Conservation (phyloP, 2,888 invertebrate species). For the Thymelicus acteon region DNA sequence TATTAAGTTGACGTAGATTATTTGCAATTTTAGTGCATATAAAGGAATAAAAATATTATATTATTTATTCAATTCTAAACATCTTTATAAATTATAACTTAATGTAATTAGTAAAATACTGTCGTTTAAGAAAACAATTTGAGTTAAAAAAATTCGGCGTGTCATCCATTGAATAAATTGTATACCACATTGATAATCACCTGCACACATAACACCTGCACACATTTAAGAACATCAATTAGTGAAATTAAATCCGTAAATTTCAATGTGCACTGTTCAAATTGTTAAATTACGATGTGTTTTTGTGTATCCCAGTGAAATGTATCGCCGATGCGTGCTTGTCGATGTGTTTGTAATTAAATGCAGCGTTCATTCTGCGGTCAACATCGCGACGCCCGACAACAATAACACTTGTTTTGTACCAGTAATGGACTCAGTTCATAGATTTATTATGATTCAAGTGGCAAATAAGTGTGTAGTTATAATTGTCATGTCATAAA, state of each 20-base stretch:
- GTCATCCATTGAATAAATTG: not conserved
- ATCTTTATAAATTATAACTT: too few relatives aligned
- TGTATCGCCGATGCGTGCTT: constrained; percentile 65
- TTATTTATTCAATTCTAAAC: too few relatives aligned
- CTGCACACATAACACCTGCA: constrained; percentile 41
- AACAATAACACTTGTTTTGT: constrained; percentile 38
- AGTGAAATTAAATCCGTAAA: constrained; percentile 49
- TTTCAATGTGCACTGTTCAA: constrained; percentile 44
- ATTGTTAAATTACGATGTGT: constrained; percentile 53
- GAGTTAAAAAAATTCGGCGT: too few relatives aligned
- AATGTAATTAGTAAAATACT: too few relatives aligned
- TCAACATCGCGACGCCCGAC: constrained; percentile 42
- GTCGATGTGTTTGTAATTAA: constrained; percentile 70
- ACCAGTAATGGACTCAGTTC: not conserved
- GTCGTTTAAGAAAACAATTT: too few relatives aligned
- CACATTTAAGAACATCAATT: constrained; percentile 46
- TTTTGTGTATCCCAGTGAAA: constrained; percentile 61
- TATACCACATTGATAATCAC: constrained; percentile 22
- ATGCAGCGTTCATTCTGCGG: constrained; percentile 53
- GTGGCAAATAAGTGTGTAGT: constrained; percentile 8
- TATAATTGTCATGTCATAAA: constrained; percentile 14
- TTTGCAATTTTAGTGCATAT: too few relatives aligned
- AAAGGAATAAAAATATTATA: too few relatives aligned
- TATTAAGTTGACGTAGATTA: too few relatives aligned
- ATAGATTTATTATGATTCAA: constrained; percentile 11